phyloP scores from a whole-genome alignment of 2,888 invertebrate genomes.

The Lepidocyrtinus sp. region DNA sequence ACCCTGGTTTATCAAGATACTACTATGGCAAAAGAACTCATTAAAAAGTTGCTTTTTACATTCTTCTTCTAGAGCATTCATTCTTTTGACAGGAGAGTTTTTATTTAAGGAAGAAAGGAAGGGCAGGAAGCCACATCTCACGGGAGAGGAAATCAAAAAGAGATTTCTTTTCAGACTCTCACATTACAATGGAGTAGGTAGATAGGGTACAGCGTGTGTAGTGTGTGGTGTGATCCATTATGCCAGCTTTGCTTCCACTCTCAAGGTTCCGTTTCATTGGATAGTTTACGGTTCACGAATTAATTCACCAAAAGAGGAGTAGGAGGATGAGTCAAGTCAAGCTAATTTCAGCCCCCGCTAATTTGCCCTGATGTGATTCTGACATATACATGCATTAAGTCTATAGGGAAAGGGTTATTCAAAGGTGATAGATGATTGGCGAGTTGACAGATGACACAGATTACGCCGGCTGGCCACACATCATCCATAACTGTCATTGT shows the following conservation, averaged over 20 bases:
- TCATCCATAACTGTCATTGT: slow-evolving; percentile 38
- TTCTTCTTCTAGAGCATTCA: too few relatives aligned
- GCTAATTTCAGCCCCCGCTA: background rate
- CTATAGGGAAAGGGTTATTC: background rate
- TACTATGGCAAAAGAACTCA: background rate
- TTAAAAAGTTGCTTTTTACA: background rate
- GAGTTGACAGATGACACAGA: slow-evolving; percentile 10
- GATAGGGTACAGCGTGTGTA: too few relatives aligned
- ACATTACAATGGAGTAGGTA: background rate
- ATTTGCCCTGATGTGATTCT: slow-evolving; percentile 4
- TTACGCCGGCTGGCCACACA: slow-evolving; percentile 22
- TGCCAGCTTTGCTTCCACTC: too few relatives aligned
- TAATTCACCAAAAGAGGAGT: slow-evolving; percentile 1
- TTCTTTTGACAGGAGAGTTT: slow-evolving; percentile 8
- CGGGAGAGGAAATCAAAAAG: slow-evolving; percentile 13
- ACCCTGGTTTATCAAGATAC: too few relatives aligned
- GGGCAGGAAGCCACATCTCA: slow-evolving; percentile 7
- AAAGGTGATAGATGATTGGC: background rate
- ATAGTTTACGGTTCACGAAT: slow-evolving; percentile 10
- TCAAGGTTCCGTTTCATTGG: too few relatives aligned
- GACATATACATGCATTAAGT: too few relatives aligned
- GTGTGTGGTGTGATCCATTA: background rate
- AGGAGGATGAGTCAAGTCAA: background rate
- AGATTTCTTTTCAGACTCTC: background rate
- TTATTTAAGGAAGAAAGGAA: background rate